These are phyloP conservation scores for Percopsis omiscomaycus DNA, from an alignment of 2,797 vertebrate species.

Conservation along the genomic window DNA sequence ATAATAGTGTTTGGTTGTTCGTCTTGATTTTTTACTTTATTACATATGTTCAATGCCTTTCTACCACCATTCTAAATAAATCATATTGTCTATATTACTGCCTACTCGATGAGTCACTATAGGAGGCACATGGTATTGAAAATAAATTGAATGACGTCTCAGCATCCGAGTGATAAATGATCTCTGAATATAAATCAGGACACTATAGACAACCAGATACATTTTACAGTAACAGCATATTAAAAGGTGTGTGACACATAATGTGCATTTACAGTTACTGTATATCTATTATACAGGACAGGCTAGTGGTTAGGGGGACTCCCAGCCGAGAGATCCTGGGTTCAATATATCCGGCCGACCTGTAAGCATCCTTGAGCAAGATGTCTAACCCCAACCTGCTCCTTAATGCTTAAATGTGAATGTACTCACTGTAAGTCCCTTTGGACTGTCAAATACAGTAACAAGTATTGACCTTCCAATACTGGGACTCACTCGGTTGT, in stretches of 20 bases:
- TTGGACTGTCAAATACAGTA: too few relatives aligned
- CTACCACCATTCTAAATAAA: constrained; percentile 13
- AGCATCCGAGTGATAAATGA: neutral
- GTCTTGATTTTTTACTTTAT: neutral
- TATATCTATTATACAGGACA: too few relatives aligned
- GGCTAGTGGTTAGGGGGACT: too few relatives aligned
- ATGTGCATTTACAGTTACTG: constrained; percentile 46
- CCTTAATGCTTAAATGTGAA: too few relatives aligned
- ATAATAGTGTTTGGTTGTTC: neutral
- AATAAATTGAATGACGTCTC: constrained; percentile 20
- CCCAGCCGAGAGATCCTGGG: too few relatives aligned
- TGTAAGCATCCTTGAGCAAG: too few relatives aligned
- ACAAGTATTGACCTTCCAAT: too few relatives aligned
- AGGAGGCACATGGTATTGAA: constrained; percentile 30
- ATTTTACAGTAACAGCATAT: constrained; percentile 26
- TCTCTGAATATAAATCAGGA: constrained; percentile 43
- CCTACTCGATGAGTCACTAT: constrained; percentile 38
- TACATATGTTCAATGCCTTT: constrained; percentile 11
- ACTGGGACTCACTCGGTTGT: too few relatives aligned
- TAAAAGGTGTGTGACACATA: constrained; percentile 55
- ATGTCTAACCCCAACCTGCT: too few relatives aligned
- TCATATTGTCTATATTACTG: constrained; percentile 10
- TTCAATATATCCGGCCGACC: too few relatives aligned
- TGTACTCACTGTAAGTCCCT: too few relatives aligned
- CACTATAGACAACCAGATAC: constrained; percentile 25